Percentiles rank a stretch among this genome's conserved stretches.
Evolutionary conservation across 2,113 vertebrate species (phyloP).

Genomic region (Ornithorhynchus anatinus): DNA sequence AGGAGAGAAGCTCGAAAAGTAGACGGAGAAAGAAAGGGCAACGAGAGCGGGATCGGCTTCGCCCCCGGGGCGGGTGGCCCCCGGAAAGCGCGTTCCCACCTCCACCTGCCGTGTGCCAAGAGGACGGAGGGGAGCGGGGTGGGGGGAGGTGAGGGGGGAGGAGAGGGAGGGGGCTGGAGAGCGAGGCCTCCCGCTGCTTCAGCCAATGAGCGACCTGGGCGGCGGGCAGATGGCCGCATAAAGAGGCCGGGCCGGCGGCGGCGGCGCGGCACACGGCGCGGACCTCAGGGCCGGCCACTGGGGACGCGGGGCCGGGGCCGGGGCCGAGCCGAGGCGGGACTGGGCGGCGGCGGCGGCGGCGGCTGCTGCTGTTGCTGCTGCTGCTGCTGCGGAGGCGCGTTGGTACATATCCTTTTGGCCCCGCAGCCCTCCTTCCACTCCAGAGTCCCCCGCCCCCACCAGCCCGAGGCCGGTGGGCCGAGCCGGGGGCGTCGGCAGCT

Average conservation of each 20-base stretch:
- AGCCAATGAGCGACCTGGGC: constrained; percentile 46
- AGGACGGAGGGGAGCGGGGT: not conserved
- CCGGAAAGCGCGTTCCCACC: not conserved
- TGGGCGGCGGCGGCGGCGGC: constrained; percentile 10
- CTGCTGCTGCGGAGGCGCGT: not conserved
- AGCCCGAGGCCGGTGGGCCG: constrained; percentile 26
- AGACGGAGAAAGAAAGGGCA: too few species aligned
- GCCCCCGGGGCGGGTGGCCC: not conserved
- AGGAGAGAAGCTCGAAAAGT: not conserved
- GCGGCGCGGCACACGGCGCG: constrained; percentile 61
- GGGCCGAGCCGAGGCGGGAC: constrained; percentile 57
- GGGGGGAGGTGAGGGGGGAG: constrained; percentile 3
- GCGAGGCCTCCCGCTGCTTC: too few species aligned
- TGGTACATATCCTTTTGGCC: constrained; percentile 25
- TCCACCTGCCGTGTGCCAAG: constrained; percentile 60
- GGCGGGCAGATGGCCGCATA: constrained; percentile 56
- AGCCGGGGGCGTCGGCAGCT: not conserved
- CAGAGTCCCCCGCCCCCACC: not conserved
- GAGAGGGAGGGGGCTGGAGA: constrained; percentile 37
- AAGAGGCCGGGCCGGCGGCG: constrained; percentile 66
- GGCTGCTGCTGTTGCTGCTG: too few species aligned
- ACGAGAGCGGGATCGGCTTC: too few species aligned
- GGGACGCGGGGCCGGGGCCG: constrained; percentile 53
- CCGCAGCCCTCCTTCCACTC: not conserved
- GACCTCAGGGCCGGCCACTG: too few species aligned